phyloP scores from a whole-genome alignment of 2,113 vertebrate genomes.

The Australoheros scitulus region DNA sequence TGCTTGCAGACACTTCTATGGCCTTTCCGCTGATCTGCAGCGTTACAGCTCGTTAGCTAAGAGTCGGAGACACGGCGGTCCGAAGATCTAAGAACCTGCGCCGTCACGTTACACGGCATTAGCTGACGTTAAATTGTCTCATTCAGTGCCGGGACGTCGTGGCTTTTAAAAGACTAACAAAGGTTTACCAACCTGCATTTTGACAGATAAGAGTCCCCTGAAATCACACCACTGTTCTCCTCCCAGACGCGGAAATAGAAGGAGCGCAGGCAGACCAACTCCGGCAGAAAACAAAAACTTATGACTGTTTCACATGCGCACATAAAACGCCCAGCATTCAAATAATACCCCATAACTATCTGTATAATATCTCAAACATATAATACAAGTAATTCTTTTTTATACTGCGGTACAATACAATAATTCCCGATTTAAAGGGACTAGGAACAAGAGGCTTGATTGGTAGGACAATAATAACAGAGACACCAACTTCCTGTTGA shows the following conservation, averaged over 20 bases:
- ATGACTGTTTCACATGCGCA: fast-evolving
- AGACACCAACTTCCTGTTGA: constrained; percentile 66
- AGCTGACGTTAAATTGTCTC: not conserved
- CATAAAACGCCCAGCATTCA: fast-evolving
- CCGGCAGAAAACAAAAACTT: constrained; percentile 49
- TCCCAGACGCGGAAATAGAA: constrained; percentile 65
- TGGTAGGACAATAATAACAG: constrained; percentile 70
- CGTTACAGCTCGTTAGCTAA: not conserved
- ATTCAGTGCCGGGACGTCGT: fast-evolving
- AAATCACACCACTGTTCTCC: constrained; percentile 61
- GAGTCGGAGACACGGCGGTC: not conserved
- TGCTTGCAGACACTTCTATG: not conserved
- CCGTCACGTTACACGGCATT: not conserved
- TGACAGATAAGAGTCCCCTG: constrained; percentile 1
- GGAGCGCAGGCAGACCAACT: constrained; percentile 22
- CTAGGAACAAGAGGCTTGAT: not conserved
- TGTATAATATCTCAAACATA: not conserved
- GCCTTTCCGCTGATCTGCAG: not conserved
- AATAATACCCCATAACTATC: not conserved
- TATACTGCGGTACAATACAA: fast-evolving
- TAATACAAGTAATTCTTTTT: fast-evolving
- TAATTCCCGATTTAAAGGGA: not conserved
- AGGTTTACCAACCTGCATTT: constrained; percentile 79
- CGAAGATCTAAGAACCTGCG: not conserved
- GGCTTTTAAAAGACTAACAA: fast-evolving